Conservation (phyloP, 2,113 vertebrate genomes). For the Shinisaurus crocodilurus region DNA sequence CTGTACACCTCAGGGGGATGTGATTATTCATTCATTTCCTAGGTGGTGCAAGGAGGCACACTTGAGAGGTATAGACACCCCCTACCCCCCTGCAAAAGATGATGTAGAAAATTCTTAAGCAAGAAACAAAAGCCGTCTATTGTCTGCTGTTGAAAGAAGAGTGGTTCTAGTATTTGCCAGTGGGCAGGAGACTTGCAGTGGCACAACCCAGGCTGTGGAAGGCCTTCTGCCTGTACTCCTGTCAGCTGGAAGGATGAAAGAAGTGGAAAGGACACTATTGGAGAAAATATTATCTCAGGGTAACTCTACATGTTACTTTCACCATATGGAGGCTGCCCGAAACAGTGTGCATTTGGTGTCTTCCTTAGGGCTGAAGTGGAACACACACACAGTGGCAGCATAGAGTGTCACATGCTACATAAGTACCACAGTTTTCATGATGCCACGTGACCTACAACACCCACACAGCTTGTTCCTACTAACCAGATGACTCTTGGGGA, state of each 20-base stretch:
- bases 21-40: conserved; percentile 41
- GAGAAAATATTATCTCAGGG: neutral
- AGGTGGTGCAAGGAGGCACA: neutral
- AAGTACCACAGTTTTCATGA: too few species aligned
- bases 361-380: too few species aligned
- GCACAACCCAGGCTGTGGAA: neutral
- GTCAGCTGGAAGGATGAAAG: neutral
- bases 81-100: neutral
- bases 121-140: fast-evolving
- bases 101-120: neutral
- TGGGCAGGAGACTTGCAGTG: neutral
- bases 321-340: too few species aligned
- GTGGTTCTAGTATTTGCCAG: neutral
- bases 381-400: too few species aligned
- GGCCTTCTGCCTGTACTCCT: neutral
- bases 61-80: neutral
- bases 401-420: too few species aligned
- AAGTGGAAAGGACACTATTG: neutral
- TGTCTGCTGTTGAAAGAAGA: neutral
- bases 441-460: too few species aligned
- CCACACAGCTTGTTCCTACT: too few species aligned
- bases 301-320: too few species aligned
- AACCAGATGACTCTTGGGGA: too few species aligned
- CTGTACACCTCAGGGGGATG: conserved; percentile 33
- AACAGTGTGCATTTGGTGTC: too few species aligned